phyloP scores from a whole-genome alignment of 2,888 invertebrate species.

The Volucella inanis region DNA sequence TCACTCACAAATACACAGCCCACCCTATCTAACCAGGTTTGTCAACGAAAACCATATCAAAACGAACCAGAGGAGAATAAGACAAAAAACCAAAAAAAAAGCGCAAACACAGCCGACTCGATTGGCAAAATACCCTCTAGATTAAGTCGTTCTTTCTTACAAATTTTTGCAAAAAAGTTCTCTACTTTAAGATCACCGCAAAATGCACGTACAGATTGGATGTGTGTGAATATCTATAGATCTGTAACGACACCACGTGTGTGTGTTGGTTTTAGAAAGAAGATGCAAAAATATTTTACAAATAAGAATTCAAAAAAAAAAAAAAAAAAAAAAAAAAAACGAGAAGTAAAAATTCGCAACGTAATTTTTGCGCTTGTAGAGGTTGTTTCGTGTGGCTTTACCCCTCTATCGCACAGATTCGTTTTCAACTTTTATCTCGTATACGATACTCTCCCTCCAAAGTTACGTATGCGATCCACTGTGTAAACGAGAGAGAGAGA shows the following conservation, averaged over 20 bases:
- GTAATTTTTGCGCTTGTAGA: conserved; percentile 26
- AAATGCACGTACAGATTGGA: conserved; percentile 23
- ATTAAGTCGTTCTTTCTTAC: conserved; percentile 11
- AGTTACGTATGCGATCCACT: background rate
- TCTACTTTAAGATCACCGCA: conserved; percentile 37
- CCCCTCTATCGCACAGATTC: conserved; percentile 7
- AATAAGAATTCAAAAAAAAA: conserved; percentile 32
- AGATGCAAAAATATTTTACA: conserved; percentile 37
- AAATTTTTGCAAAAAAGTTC: conserved; percentile 42
- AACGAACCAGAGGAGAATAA: conserved; percentile 13
- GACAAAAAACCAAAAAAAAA: conserved; percentile 25
- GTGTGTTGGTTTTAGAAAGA: conserved; percentile 11
- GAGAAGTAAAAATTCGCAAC: conserved; percentile 13
- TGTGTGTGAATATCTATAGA: background rate
- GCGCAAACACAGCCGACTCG: conserved; percentile 32
- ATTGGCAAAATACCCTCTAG: conserved; percentile 24
- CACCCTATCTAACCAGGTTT: background rate
- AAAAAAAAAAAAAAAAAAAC: background rate
- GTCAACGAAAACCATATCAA: conserved; percentile 45
- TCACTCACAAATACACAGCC: conserved; percentile 8
- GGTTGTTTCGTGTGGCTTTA: background rate
- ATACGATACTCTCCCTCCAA: background rate
- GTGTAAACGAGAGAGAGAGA: no score
- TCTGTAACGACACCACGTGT: conserved; percentile 37
- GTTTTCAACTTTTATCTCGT: background rate